phyloP scores from a whole-genome alignment of 2,113 vertebrate species.

The Hymenochirus boettgeri region DNA sequence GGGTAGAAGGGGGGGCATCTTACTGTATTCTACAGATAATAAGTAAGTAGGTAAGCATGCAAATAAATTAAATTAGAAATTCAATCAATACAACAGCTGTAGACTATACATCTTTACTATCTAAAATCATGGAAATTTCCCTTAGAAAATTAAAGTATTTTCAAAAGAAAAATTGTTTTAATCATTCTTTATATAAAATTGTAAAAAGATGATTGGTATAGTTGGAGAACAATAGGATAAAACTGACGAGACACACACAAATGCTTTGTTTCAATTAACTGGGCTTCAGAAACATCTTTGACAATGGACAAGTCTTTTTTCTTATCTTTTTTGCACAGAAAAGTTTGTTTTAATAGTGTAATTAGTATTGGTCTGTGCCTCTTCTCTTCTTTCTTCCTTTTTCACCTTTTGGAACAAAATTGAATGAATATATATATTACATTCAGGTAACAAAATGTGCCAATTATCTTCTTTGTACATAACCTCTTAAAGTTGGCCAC shows the following conservation, averaged over 20 bases:
- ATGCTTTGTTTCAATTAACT: conserved; percentile 27
- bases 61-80: too few species aligned
- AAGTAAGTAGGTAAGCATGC: too few species aligned
- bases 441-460: too few species aligned
- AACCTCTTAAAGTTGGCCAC: too few species aligned
- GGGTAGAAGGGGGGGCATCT: too few species aligned
- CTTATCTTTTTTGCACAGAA: neutral
- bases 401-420: too few species aligned
- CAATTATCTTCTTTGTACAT: too few species aligned
- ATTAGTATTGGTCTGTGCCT: conserved; percentile 34
- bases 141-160: conserved; percentile 9
- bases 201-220: conserved; percentile 21
- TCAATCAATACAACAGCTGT: neutral
- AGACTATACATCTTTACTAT: neutral
- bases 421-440: too few species aligned
- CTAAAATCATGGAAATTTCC: neutral
- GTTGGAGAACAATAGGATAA: neutral
- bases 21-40: too few species aligned
- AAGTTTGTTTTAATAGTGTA: neutral
- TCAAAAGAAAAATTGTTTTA: conserved; percentile 17
- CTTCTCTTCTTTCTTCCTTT: conserved; percentile 27
- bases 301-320: neutral
- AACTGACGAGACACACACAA: conserved; percentile 19
- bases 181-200: conserved; percentile 8
- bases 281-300: conserved; percentile 31